Percentiles rank a stretch among this genome's conserved stretches.
phyloP scores from a whole-genome alignment of 2,888 invertebrate genomes.

The Ecliptopera silaceata region DNA sequence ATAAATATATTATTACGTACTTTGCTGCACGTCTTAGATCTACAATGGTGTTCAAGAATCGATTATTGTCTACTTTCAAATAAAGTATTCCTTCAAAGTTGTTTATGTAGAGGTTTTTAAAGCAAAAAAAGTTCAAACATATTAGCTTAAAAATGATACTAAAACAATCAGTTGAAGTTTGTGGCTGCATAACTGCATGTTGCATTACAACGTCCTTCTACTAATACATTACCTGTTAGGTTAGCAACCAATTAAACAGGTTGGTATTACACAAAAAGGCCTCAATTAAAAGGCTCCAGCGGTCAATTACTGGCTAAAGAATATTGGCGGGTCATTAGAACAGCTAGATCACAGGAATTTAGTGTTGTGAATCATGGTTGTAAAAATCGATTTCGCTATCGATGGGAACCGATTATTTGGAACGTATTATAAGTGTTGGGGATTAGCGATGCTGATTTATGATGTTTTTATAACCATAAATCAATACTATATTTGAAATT shows the following conservation, averaged over 20 bases:
- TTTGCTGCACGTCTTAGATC: too few relatives aligned
- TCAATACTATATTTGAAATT: neutral
- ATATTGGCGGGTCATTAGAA: conserved; percentile 56
- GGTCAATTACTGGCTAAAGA: conserved; percentile 54
- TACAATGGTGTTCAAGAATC: too few relatives aligned
- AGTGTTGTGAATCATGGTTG: conserved; percentile 38
- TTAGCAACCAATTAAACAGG: conserved; percentile 45
- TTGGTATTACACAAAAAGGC: conserved; percentile 67
- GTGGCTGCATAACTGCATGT: neutral
- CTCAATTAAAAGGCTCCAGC: conserved; percentile 67
- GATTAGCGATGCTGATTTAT: conserved; percentile 15
- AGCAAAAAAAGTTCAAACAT: too few relatives aligned
- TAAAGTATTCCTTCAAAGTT: too few relatives aligned
- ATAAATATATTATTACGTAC: too few relatives aligned
- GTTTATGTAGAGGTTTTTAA: too few relatives aligned
- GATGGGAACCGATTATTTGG: conserved; percentile 7
- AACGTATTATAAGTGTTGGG: neutral
- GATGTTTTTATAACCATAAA: conserved; percentile 8
- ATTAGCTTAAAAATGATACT: too few relatives aligned
- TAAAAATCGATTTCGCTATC: conserved; percentile 21
- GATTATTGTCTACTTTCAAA: too few relatives aligned
- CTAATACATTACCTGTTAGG: conserved; percentile 17
- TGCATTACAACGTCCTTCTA: neutral
- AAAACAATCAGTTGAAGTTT: neutral
- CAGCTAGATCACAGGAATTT: conserved; percentile 36